Percentiles rank a stretch among this genome's conserved stretches.
phyloP scores from a whole-genome alignment of 2,888 invertebrate genomes.

The Mesopsocus fuscifrons region DNA sequence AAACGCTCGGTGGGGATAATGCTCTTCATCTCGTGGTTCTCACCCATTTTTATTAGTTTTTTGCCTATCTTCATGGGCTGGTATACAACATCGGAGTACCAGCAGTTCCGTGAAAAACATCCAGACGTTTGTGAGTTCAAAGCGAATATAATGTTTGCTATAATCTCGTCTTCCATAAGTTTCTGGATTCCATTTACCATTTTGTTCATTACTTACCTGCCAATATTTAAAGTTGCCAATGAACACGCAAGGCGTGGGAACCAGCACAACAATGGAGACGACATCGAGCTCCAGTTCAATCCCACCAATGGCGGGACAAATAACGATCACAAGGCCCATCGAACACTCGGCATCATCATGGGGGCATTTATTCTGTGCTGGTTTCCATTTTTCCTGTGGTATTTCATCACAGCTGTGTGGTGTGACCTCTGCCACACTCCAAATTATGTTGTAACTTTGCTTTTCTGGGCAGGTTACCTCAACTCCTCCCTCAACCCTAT shows the following conservation, averaged over 20 bases:
- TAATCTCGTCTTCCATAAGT: slow-evolving; percentile 79
- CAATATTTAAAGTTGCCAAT: slow-evolving; percentile 79
- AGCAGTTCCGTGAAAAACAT: no score
- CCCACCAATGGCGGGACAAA: slow-evolving; percentile 88
- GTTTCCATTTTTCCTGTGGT: no score
- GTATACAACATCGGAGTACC: no score
- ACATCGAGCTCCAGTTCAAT: slow-evolving; percentile 41
- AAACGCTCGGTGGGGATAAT: slow-evolving; percentile 51
- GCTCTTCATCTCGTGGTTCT: slow-evolving; percentile 64
- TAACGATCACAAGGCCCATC: slow-evolving; percentile 83
- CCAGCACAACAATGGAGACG: slow-evolving; percentile 33
- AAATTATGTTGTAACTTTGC: no score
- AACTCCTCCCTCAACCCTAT: slow-evolving; percentile 94
- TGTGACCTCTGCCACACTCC: slow-evolving; percentile 54
- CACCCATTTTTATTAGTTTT: no score
- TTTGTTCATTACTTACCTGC: slow-evolving; percentile 79
- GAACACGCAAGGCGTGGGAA: slow-evolving; percentile 67
- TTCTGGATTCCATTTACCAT: slow-evolving; percentile 92
- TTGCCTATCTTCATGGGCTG: no score
- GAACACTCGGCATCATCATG: slow-evolving; percentile 94
- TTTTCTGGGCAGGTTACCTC: no score
- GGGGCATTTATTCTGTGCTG: no score
- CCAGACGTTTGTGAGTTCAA: no score
- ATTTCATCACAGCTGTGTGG: slow-evolving; percentile 72
- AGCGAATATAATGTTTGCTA: slow-evolving; percentile 70